A percentile compares a stretch with the other conserved stretches of the same genome.
Conservation (phyloP, 2,113 vertebrate genomes). For the Strix aluco region DNA sequence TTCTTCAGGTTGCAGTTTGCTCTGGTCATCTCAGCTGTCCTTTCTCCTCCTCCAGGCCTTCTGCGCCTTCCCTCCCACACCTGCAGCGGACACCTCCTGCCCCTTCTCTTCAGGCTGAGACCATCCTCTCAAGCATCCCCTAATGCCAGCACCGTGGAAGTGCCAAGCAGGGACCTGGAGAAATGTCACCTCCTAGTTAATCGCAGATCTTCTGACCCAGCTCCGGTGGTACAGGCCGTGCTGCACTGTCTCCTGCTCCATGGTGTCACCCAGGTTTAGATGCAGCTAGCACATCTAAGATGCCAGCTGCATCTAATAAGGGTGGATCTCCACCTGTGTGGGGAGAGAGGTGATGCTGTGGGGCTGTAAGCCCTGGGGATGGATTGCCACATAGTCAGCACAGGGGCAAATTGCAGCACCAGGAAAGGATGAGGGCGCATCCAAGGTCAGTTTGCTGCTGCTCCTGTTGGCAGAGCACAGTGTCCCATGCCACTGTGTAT, state of each 20-base stretch:
- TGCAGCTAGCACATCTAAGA: not conserved
- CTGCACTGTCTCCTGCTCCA: not conserved
- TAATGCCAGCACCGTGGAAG: not conserved
- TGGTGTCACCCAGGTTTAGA: not conserved
- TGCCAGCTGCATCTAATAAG: not conserved
- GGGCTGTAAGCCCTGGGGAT: not conserved
- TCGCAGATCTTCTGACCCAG: not conserved
- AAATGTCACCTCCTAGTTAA: not conserved
- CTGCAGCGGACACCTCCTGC: not conserved
- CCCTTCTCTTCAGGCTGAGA: not conserved
- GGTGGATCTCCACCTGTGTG: not conserved
- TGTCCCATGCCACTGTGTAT: not conserved
- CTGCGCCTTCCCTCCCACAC: not conserved
- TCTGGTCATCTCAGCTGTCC: not conserved
- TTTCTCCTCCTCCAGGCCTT: not conserved
- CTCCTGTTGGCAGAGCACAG: not conserved
- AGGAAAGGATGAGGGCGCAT: not conserved
- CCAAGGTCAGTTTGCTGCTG: slow-evolving; percentile 19
- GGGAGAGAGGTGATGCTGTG: not conserved
- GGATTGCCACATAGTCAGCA: not conserved
- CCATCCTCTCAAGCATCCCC: not conserved
- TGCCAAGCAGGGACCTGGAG: not conserved
- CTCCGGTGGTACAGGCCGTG: not conserved
- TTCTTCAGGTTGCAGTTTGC: not conserved
- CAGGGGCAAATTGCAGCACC: not conserved